A percentile compares a stretch with the other conserved stretches of the same genome.
Evolutionary conservation across 2,797 vertebrate genomes (phyloP).

Genomic region (Meriones psammophilus): DNA sequence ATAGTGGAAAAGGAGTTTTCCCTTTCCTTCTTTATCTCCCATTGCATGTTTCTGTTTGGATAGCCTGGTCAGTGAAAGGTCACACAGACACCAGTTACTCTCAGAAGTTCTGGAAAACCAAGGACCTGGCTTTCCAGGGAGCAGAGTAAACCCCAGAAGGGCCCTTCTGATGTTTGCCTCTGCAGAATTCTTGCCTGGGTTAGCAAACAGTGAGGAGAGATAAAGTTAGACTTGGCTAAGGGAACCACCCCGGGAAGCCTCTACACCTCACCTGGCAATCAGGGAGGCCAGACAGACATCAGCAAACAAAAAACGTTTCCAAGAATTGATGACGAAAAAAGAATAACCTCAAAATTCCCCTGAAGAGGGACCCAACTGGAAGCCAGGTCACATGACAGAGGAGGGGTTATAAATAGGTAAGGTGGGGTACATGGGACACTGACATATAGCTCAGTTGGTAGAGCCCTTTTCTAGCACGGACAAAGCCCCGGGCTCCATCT

Average conservation of each 20-base stretch:
- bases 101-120: background rate
- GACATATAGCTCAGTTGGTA: background rate
- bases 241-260: background rate
- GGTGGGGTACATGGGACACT: background rate
- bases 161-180: conserved; percentile 19
- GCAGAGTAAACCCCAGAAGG: background rate
- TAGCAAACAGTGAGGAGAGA: conserved; percentile 59
- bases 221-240: conserved; percentile 41
- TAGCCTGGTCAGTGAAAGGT: background rate
- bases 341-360: conserved; percentile 18
- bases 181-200: conserved; percentile 43
- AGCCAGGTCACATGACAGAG: background rate
- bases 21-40: background rate
- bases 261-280: background rate
- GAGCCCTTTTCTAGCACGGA: background rate
- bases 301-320: conserved; percentile 1
- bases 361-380: background rate
- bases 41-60: background rate
- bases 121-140: conserved; percentile 8
- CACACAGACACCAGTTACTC: background rate
- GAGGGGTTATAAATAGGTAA: background rate
- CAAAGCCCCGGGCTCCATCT: background rate
- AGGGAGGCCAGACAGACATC: background rate
- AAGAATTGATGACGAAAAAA: conserved; percentile 37
- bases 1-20: background rate